Evolutionary conservation across 2,113 vertebrate genomes (phyloP), one percentile per base, ranked within the genome.

Genomic region (Nothocercus nigrocapillus): DNA sequence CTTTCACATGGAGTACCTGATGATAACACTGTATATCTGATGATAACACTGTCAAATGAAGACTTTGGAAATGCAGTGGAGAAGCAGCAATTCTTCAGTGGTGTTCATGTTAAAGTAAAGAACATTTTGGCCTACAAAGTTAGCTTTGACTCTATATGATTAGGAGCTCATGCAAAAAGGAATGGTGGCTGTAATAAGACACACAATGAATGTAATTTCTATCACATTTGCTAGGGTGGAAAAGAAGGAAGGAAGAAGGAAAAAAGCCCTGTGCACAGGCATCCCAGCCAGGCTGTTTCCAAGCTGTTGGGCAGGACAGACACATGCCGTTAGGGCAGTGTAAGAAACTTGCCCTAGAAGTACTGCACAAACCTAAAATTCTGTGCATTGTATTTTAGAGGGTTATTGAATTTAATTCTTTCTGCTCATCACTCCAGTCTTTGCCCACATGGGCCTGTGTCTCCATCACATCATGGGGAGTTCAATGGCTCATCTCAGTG

Each of bases 401-500:
- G 9, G 4, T 2, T 69, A 59, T 4, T 47, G 12, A 64, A 78
- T 25, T 34, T 11, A 79, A 70, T 51, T 74, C 17, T 42, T 88
- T 42, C 24, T 80, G 63, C 36, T 62, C 3, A 9, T 54, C 30
- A 21, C 36, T 34, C 44, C 13, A 34, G 27, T 10, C 27, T 24
- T 74, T 0, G 2, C 24, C 15, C 42, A 7, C 8, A 21, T 1
- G 13, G 14, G 16, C 34, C 3, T 3, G 15, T 44, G 30, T 58
- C 58, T 62, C 62, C 18, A 4, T 47, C 59, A 24, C 38, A 32
- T 24, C 38, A 7, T 1, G 18, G 36, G n/a, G 42, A 44, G 9
- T 18, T 82, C 58, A 40, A 0, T 32, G 63, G 32, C 15, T 56
- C 28, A 56, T 15, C 16, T 30, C 54, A 17, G 15, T 17, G 27